Conservation (phyloP, 1,140 invertebrate species). For the Thalassaphorura encarpata region DNA sequence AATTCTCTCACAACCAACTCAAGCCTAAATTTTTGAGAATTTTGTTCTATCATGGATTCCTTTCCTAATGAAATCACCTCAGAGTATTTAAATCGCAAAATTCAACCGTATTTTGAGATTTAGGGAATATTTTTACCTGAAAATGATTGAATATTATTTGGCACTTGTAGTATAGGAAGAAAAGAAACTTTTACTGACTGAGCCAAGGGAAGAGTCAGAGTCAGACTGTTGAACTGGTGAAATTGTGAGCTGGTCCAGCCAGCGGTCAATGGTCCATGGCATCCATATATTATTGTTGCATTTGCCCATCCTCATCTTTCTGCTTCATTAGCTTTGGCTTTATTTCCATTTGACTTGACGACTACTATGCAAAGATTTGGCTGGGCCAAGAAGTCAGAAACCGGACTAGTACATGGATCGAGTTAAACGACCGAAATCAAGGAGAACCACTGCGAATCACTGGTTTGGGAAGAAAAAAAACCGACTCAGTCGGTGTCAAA, state of each 20-base stretch:
- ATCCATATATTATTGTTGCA: no score
- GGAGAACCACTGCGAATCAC: conserved; percentile 22
- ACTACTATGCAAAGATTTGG: neutral
- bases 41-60: neutral
- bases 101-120: neutral
- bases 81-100: neutral
- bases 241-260: neutral
- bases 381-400: neutral
- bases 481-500: neutral
- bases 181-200: neutral
- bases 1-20: neutral
- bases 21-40: neutral
- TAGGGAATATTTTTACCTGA: neutral
- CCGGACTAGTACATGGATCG: neutral
- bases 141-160: neutral
- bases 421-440: conserved; percentile 31
- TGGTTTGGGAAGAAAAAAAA: neutral
- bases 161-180: neutral
- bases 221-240: neutral
- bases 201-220: no score
- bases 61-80: neutral
- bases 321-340: no score
- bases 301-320: no score
- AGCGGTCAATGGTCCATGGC: no score
- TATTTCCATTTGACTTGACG: neutral